A percentile compares a stretch with the other conserved stretches of the same genome.
These are phyloP conservation scores for Zaprionus capensis DNA, from an alignment of 1,140 invertebrate genomes.

Conservation along the genomic window DNA sequence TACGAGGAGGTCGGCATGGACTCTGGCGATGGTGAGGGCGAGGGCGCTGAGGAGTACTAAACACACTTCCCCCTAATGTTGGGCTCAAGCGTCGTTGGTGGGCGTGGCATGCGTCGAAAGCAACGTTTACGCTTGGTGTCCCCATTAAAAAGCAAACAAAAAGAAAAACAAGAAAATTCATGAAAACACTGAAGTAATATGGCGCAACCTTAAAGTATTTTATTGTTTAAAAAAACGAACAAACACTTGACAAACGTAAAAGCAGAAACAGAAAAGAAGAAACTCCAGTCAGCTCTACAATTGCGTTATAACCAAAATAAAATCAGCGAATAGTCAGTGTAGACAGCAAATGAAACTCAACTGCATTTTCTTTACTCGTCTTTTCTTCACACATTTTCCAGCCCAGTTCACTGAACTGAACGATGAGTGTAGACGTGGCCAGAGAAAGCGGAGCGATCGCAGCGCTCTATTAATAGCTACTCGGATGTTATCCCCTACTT, in stretches of 20 bases:
- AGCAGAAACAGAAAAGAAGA: conserved; percentile 24
- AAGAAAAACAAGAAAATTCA: conserved; percentile 29
- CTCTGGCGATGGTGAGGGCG: conserved; percentile 89
- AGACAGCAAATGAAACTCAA: conserved; percentile 43
- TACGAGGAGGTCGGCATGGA: conserved; percentile 93
- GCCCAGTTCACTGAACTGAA: conserved; percentile 60
- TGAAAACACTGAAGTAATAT: conserved; percentile 18
- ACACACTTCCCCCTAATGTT: conserved; percentile 8
- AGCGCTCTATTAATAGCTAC: conserved; percentile 52
- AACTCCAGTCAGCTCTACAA: conserved; percentile 40
- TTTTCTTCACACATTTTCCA: conserved; percentile 17
- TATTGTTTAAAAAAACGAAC: conserved; percentile 48
- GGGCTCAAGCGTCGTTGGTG: conserved; percentile 57
- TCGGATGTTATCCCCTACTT: conserved; percentile 33
- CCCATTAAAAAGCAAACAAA: conserved; percentile 21
- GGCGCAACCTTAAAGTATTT: conserved; percentile 61
- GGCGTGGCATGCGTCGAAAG: conserved; percentile 56
- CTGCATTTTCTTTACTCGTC: conserved; percentile 27
- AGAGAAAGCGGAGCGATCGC: conserved; percentile 55
- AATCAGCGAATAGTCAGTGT: conserved; percentile 63
- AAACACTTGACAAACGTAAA: conserved; percentile 4
- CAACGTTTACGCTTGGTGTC: conserved; percentile 53
- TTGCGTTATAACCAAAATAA: conserved; percentile 72
- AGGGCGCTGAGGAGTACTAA: conserved; percentile 90
- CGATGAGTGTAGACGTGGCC: conserved; percentile 18